phyloP scores from a whole-genome alignment of 1,140 invertebrate genomes.

The Caligus rogercresseyi region DNA sequence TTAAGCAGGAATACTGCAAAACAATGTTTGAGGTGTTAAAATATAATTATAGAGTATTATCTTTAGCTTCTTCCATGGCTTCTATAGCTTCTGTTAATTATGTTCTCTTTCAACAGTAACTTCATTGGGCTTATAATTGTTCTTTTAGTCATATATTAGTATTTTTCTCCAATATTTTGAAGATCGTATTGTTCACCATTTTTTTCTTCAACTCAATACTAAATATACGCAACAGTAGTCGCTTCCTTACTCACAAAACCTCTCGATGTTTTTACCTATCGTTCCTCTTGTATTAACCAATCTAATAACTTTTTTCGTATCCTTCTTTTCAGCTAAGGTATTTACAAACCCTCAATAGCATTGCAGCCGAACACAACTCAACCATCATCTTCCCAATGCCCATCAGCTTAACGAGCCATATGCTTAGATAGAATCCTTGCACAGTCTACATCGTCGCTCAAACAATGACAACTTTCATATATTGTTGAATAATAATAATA shows the following conservation, averaged over 20 bases:
- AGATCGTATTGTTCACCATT: no score
- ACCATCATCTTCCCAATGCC: conserved; percentile 66
- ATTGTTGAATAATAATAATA: no score
- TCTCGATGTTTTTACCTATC: background rate
- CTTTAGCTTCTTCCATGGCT: no score
- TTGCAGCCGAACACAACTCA: conserved; percentile 92
- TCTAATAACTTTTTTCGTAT: background rate
- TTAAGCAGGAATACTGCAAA: no score
- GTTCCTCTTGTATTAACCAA: background rate
- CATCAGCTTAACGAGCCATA: conserved; percentile 51
- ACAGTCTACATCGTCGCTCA: background rate
- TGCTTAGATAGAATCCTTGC: conserved; percentile 8
- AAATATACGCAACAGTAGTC: background rate
- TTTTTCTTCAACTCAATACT: no score
- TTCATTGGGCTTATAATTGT: background rate
- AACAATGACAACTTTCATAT: no score
- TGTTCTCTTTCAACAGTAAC: no score
- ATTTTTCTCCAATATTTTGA: no score
- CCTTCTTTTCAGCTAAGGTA: conserved; percentile 21
- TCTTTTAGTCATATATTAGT: background rate
- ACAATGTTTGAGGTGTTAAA: no score
- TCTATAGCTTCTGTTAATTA: no score
- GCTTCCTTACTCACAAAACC: no score
- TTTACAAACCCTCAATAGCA: conserved; percentile 36
- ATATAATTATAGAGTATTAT: no score